phyloP scores from a whole-genome alignment of 1,140 invertebrate genomes.

The Monomorium pharaonis region DNA sequence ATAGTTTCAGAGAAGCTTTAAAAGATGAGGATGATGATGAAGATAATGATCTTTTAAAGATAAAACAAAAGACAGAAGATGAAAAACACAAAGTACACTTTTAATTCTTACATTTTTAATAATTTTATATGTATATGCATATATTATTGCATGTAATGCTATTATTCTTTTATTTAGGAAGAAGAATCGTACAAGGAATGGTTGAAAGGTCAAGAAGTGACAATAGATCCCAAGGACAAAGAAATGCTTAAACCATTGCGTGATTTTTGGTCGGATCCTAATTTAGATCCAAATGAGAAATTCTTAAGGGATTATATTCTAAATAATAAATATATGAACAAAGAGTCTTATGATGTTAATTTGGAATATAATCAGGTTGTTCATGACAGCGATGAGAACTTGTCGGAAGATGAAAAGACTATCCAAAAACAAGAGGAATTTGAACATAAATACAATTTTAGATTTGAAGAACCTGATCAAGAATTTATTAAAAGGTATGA shows the following conservation, averaged over 20 bases:
- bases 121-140: neutral
- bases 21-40: slow-evolving; percentile 84
- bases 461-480: slow-evolving; percentile 98
- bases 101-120: slow-evolving; percentile 13
- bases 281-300: slow-evolving; percentile 93
- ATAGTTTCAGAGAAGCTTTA: slow-evolving; percentile 87
- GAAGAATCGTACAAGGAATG: slow-evolving; percentile 92
- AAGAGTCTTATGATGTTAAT: slow-evolving; percentile 87
- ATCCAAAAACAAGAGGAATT: slow-evolving; percentile 95
- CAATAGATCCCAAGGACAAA: slow-evolving; percentile 88
- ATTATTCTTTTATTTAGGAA: slow-evolving; percentile 73
- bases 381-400: slow-evolving; percentile 88
- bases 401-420: slow-evolving; percentile 93
- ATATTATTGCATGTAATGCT: slow-evolving; percentile 13
- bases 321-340: slow-evolving; percentile 91
- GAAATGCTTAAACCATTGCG: slow-evolving; percentile 91
- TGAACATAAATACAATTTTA: slow-evolving; percentile 98
- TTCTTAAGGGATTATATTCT: slow-evolving; percentile 97
- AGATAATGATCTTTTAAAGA: slow-evolving; percentile 86
- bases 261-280: slow-evolving; percentile 93
- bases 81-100: slow-evolving; percentile 85
- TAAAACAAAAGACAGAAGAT: slow-evolving; percentile 87
- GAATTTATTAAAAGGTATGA: slow-evolving; percentile 91
- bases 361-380: slow-evolving; percentile 90
- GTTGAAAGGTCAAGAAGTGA: slow-evolving; percentile 91